Conservation (phyloP, 2,797 vertebrate species). For the Cephalopachus bancanus region DNA sequence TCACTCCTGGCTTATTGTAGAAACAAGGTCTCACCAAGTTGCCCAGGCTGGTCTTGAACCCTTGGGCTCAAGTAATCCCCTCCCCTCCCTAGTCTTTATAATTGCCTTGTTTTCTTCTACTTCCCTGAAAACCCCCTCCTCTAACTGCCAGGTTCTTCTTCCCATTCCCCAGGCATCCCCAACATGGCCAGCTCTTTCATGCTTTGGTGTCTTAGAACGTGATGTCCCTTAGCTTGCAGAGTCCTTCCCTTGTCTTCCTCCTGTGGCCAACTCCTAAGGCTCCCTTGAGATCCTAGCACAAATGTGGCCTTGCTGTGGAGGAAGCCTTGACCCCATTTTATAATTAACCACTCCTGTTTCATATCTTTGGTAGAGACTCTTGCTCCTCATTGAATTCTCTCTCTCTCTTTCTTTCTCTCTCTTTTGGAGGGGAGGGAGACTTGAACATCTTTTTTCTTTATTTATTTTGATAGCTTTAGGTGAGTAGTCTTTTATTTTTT, state of each 20-base stretch:
- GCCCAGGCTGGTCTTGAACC: no score
- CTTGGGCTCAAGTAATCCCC: no score
- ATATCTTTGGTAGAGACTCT: not conserved
- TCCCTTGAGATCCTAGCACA: not conserved
- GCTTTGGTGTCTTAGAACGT: not conserved
- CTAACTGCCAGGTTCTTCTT: not conserved
- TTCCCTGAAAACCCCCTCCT: constrained; percentile 20
- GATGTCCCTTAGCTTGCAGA: not conserved
- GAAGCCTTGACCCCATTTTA: not conserved
- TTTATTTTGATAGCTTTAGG: no score
- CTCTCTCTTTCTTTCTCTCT: no score
- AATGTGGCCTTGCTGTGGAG: not conserved
- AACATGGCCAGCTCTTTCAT: not conserved
- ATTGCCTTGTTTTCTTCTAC: not conserved
- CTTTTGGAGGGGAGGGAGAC: no score
- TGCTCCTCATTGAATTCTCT: not conserved
- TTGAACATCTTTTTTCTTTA: no score
- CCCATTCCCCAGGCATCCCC: not conserved
- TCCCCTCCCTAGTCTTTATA: not conserved
- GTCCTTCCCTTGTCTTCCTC: not conserved
- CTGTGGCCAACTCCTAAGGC: not conserved
- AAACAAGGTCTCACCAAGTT: no score
- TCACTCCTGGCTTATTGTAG: no score
- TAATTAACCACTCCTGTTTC: not conserved
- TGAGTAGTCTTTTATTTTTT: no score